Percentiles rank a stretch among this genome's conserved stretches.
phyloP scores from a whole-genome alignment of 2,797 vertebrate genomes.

The Podargus strigoides region DNA sequence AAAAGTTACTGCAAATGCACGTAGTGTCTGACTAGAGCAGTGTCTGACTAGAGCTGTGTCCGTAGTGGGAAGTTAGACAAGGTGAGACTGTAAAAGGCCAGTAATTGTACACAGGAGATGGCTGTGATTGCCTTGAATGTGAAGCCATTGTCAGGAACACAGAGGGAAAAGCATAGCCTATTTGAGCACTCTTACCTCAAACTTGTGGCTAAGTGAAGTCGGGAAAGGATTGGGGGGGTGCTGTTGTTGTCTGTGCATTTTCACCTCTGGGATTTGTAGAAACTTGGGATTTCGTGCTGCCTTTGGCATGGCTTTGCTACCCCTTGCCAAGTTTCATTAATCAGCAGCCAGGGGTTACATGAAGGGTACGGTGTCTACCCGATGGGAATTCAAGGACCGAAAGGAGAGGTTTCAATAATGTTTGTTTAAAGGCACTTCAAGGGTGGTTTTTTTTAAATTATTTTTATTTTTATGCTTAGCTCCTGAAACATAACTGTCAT shows the following conservation, averaged over 20 bases:
- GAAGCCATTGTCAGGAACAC: slow-evolving; percentile 19
- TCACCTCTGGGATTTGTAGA: slow-evolving; percentile 20
- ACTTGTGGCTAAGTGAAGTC: slow-evolving; percentile 18
- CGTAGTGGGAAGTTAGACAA: slow-evolving; percentile 38
- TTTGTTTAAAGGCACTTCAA: slow-evolving; percentile 32
- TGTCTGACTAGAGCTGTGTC: slow-evolving; percentile 45
- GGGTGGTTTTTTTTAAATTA: neutral
- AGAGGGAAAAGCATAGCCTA: neutral
- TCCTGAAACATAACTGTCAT: neutral
- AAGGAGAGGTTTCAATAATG: neutral
- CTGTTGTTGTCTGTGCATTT: slow-evolving; percentile 7
- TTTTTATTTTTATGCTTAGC: neutral
- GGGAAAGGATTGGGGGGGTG: neutral
- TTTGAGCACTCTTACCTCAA: slow-evolving; percentile 31
- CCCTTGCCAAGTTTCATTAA: slow-evolving; percentile 49
- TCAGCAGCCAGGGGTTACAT: slow-evolving; percentile 32
- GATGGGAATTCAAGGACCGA: slow-evolving; percentile 10
- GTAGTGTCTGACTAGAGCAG: slow-evolving; percentile 46
- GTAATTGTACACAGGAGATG: slow-evolving; percentile 64
- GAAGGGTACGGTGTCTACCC: slow-evolving; percentile 25
- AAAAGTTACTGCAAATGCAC: slow-evolving; percentile 40
- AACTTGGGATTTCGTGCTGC: slow-evolving; percentile 42
- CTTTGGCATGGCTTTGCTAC: slow-evolving; percentile 25
- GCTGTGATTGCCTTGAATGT: slow-evolving; percentile 54
- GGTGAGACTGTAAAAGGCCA: slow-evolving; percentile 54